Percentiles rank a stretch among this genome's conserved stretches.
These are phyloP conservation scores for Hylaeus anthracinus DNA, from an alignment of 1,140 invertebrate species.

Conservation along the genomic window DNA sequence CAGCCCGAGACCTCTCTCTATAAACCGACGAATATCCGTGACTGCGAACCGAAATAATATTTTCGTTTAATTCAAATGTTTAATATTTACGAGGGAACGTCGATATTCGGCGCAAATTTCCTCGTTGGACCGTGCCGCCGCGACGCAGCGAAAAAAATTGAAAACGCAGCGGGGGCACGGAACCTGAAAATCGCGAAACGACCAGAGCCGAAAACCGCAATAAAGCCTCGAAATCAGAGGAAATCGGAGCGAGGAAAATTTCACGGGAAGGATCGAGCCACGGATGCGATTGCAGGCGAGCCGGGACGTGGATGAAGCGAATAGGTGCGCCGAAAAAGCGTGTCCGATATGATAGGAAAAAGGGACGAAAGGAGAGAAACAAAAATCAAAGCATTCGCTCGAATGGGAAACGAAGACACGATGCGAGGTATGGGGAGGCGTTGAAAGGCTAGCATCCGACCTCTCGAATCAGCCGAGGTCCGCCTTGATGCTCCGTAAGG, in stretches of 20 bases:
- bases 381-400: slow-evolving; percentile 27
- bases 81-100: too few relatives aligned
- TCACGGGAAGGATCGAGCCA: neutral
- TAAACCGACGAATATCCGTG: too few relatives aligned
- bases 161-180: neutral
- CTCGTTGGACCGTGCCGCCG: too few relatives aligned
- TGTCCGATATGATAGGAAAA: neutral
- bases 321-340: neutral
- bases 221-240: neutral
- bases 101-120: too few relatives aligned
- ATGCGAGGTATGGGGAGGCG: too few relatives aligned
- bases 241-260: neutral
- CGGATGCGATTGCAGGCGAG: neutral
- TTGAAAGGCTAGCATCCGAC: neutral
- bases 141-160: neutral
- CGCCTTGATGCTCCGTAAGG: slow-evolving; percentile 11
- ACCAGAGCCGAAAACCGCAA: neutral
- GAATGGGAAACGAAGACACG: neutral
- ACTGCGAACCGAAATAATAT: too few relatives aligned
- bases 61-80: too few relatives aligned
- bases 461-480: slow-evolving; percentile 47
- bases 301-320: neutral
- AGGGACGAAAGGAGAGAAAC: neutral
- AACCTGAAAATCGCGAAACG: neutral
- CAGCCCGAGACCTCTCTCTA: too few relatives aligned